A percentile compares a stretch with the other conserved stretches of the same genome.
Evolutionary conservation across 2,888 invertebrate genomes (phyloP).

Genomic region (Bursaphelenchus okinawaensis): DNA sequence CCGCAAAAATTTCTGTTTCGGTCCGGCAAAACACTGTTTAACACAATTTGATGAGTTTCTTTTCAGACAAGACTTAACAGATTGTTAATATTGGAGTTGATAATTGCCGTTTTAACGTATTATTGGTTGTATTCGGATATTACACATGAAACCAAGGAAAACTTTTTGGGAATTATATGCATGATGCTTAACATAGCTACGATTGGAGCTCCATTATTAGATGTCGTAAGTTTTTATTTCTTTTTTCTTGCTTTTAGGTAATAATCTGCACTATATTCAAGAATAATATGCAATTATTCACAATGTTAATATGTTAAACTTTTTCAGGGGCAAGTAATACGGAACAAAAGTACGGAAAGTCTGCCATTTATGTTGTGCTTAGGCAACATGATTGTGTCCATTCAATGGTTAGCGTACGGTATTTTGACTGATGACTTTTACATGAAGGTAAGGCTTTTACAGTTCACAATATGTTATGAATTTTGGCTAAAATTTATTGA

Average conservation of each 20-base stretch:
- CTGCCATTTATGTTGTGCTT: constrained; percentile 82
- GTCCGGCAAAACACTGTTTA: no score
- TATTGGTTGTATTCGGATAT: constrained; percentile 22
- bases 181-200: constrained; percentile 49
- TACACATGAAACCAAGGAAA: constrained; percentile 28
- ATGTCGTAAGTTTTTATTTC: constrained; percentile 23
- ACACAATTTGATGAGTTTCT: background rate
- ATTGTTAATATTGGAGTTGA: constrained; percentile 27
- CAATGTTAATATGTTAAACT: background rate
- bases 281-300: background rate
- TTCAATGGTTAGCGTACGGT: constrained; percentile 77
- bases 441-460: constrained; percentile 66
- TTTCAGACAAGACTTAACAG: constrained; percentile 30
- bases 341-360: constrained; percentile 75
- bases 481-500: background rate
- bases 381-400: constrained; percentile 73
- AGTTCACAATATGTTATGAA: constrained; percentile 1
- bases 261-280: no score
- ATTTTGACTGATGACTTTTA: constrained; percentile 71
- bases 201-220: constrained; percentile 45
- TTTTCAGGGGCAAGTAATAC: constrained; percentile 67
- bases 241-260: constrained; percentile 1
- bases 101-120: constrained; percentile 25
- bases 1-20: no score
- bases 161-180: constrained; percentile 41